phyloP scores from a whole-genome alignment of 1,140 invertebrate species.

The Potamilus streckersoni region DNA sequence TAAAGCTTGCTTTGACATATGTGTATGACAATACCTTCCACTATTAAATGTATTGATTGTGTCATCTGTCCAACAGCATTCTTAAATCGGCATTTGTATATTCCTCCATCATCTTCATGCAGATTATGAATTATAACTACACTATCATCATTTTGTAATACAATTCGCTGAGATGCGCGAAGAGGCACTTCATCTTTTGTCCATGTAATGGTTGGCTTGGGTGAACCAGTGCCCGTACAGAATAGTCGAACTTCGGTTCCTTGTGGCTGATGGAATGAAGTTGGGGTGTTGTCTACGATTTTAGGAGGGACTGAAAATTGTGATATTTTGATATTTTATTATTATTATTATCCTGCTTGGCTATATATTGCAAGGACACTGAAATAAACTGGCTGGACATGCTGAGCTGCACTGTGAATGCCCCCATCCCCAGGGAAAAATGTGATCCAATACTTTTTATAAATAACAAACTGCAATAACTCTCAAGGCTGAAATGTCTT shows the following conservation, averaged over 20 bases:
- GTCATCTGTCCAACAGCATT: constrained; percentile 26
- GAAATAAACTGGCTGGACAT: no score
- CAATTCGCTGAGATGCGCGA: neutral
- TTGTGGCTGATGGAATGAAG: constrained; percentile 25
- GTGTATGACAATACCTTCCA: constrained; percentile 21
- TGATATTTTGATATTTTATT: no score
- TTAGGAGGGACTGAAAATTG: constrained; percentile 32
- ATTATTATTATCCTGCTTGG: no score
- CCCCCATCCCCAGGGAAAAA: no score
- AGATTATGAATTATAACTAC: constrained; percentile 25
- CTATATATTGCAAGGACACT: no score
- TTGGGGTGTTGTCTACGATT: constrained; percentile 15
- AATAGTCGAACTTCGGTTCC: constrained; percentile 13
- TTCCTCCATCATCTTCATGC: constrained; percentile 23
- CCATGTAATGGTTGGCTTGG: constrained; percentile 17
- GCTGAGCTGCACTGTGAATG: no score
- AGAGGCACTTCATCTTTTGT: constrained; percentile 22
- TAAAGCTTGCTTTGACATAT: no score
- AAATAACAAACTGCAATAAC: no score
- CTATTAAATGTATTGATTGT: constrained; percentile 26
- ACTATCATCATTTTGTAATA: constrained; percentile 10
- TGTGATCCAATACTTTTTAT: no score
- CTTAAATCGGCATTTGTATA: constrained; percentile 32
- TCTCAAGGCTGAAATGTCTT: no score
- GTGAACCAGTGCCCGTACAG: constrained; percentile 12